These are phyloP conservation scores for Gymnocypris eckloni DNA, from an alignment of 2,797 vertebrate species.

Conservation along the genomic window DNA sequence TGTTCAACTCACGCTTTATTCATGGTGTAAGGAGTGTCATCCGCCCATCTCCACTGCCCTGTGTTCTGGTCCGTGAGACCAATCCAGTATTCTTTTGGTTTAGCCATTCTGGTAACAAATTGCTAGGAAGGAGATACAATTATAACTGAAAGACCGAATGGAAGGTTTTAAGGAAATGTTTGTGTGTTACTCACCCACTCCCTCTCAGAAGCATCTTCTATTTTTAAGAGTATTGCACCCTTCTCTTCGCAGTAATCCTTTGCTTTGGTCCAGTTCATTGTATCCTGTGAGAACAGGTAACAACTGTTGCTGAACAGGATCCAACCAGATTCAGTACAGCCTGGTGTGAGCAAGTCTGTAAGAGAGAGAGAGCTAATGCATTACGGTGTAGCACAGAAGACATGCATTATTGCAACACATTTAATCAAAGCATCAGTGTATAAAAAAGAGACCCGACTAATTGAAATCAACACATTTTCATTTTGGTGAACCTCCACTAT, in stretches of 20 bases:
- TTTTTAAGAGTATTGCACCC: neutral
- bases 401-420: no score
- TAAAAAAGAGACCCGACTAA: neutral
- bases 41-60: constrained; percentile 30
- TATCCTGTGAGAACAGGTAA: neutral
- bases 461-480: neutral
- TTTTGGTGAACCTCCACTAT: neutral
- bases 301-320: neutral
- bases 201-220: neutral
- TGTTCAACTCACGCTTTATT: neutral
- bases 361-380: neutral
- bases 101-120: neutral
- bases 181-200: neutral
- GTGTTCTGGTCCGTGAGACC: constrained; percentile 25
- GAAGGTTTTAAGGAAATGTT: no score
- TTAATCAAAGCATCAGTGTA: no score
- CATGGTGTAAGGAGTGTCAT: constrained; percentile 23
- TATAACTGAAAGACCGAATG: neutral
- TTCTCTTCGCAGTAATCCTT: neutral
- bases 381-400: no score
- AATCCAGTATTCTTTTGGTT: neutral
- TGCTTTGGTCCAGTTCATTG: neutral
- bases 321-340: neutral
- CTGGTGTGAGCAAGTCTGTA: neutral
- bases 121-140: neutral